Percentiles rank a stretch among this genome's conserved stretches.
Evolutionary conservation across 1,140 invertebrate genomes (phyloP).

Genomic region (Apolygus lucorum): DNA sequence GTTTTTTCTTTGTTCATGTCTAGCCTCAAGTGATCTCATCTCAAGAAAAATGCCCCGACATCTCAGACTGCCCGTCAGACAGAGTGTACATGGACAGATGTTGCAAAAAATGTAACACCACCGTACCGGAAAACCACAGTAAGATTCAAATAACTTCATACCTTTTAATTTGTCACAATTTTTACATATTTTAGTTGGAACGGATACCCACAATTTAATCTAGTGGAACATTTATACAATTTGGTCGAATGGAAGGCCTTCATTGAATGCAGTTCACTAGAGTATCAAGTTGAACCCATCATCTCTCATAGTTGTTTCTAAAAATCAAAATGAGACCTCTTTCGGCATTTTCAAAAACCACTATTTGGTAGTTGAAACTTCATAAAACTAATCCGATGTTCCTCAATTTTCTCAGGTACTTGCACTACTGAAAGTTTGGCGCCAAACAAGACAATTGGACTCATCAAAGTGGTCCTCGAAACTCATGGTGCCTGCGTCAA

Average conservation of each 20-base stretch:
- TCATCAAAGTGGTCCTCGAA: conserved; percentile 42
- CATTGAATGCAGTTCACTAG: neutral
- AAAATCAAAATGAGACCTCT: no score
- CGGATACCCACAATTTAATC: neutral
- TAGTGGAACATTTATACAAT: neutral
- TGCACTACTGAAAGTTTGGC: conserved; percentile 48
- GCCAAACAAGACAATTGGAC: conserved; percentile 44
- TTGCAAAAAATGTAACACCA: conserved; percentile 53
- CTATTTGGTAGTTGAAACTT: no score
- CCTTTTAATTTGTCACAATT: neutral
- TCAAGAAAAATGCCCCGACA: conserved; percentile 49
- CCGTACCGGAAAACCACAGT: conserved; percentile 29
- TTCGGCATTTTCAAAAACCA: no score
- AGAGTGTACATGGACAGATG: conserved; percentile 52
- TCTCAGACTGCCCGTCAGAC: conserved; percentile 48
- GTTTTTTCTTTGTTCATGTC: no score
- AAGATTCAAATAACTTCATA: neutral
- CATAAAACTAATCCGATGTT: no score
- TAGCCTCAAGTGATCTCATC: conserved; percentile 47
- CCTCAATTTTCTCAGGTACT: conserved; percentile 43
- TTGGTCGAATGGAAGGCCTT: neutral
- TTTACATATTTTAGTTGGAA: neutral
- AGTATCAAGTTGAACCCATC: neutral
- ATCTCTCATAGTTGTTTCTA: neutral
- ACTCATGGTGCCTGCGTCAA: conserved; percentile 54